Evolutionary conservation across 2,797 vertebrate species (phyloP), one percentile per base, ranked within the genome.

Genomic region (Xyrichtys novacula): DNA sequence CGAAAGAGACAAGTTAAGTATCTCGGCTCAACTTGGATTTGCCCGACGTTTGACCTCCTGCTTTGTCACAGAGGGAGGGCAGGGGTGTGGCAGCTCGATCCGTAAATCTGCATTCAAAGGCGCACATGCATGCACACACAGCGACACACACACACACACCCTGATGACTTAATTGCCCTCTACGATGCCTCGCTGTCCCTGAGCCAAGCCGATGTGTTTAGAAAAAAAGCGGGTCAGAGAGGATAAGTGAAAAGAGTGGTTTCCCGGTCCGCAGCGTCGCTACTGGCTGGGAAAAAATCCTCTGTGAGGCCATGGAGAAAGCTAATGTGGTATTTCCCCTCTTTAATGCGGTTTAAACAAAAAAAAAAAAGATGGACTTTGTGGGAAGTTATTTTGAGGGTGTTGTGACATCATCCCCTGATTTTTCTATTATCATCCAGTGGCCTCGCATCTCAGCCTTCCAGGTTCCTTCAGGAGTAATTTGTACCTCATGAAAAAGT

Each of bases 291-390:
- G 75, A 28, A 70, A 28, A 81, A 64, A 69, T 66, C 40, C 25
- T 74, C 53, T 69, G 70, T 65, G 29, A 49, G 71, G 72, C 67
- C 66, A 63, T 15, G 74, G 63, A 14, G 54, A 71, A 59, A 65
- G 78, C 66, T 88, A 86, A 88, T 85, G 84, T 55, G 85, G 65
- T 69, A 85, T 90, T 90, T 86, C 88, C 83, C 68, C 26, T 12
- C 46, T 82, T 76, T 74, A 75, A 83, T 86, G 79, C 82, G 70
- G 81, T 42, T 11, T 47, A 34, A 34, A 17, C n/a, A 34, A 50
- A 58, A 57, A 25, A 22, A 53, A 47, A 40, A 61, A 49, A 65
- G 32, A 34, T 53, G 38, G 44, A 70, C 43, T 40, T 62, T 69
- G 79, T 66, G 75, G 79, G 58, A 80, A 70, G 29, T 55, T 55